phyloP scores from a whole-genome alignment of 2,797 vertebrate species.

The Champsocephalus gunnari region DNA sequence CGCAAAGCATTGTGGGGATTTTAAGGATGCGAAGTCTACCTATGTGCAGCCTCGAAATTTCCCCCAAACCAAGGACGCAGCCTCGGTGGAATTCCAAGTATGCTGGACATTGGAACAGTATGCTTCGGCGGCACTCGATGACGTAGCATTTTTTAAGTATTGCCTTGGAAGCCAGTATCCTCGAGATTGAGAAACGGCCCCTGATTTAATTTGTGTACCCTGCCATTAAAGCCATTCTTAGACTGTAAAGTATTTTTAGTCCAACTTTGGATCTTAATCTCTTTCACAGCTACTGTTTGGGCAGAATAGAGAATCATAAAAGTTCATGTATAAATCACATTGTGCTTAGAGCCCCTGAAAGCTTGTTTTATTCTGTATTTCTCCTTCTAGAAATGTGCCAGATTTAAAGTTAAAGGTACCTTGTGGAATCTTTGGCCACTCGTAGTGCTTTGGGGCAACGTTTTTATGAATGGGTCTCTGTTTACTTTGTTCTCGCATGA shows the following conservation, averaged over 20 bases:
- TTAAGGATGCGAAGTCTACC: no score
- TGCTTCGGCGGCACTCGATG: no score
- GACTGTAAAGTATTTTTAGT: constrained; percentile 26
- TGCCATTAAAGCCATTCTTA: constrained; percentile 18
- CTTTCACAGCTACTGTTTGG: constrained; percentile 20
- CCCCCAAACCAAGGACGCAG: no score
- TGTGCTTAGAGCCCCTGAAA: neutral
- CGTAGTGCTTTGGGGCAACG: neutral
- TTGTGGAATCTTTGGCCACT: neutral
- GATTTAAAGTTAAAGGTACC: neutral
- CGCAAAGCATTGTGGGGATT: no score
- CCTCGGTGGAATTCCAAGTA: no score
- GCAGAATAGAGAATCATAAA: neutral
- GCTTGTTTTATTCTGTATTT: neutral
- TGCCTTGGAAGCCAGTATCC: no score
- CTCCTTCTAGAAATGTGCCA: neutral
- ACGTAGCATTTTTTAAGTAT: no score
- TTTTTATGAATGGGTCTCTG: constrained; percentile 1
- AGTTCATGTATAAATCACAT: neutral
- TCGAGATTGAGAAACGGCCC: no score
- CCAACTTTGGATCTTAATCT: neutral
- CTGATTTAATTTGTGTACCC: constrained; percentile 25
- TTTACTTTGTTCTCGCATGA: neutral
- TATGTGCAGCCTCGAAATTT: no score
- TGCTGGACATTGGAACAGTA: no score